Base-by-base conservation (phyloP, 2,888 invertebrate species). In the Lepidochitona cinerea region DNA sequence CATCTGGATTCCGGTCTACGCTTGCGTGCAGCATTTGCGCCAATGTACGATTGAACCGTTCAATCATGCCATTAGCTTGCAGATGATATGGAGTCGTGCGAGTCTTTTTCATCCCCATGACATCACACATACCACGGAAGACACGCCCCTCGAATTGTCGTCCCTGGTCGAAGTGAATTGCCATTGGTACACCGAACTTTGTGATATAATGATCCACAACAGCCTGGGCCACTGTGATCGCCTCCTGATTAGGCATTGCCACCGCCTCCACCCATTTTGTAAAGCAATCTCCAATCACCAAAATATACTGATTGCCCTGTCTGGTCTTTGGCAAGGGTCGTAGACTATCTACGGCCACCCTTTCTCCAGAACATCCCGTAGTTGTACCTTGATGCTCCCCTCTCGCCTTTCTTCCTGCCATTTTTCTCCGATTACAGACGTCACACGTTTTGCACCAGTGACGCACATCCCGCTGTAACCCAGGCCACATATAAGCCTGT, bases 211-310 rank as follows among this genome's bases (percentile, higher is more conserved):
- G 65, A n/a, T 72, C 70, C 2, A 77, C 70, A 18, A 79, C 54
- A 1, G 70, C 35, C 33, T 69, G 75, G 26, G 77, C 77, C 9
- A 76, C 74, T 18, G 75, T 79, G 35, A 14, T 0, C 6, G 78
- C 75, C 49, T 77, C 76, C 59, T 71, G 75, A 37, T 79, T 75
- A 35, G 59, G 26, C 52, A 80, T 71, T 9, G 77, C 64, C 41
- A 71, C 70, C 29, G 73, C 54, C 59, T 80, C 75, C 9, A 75
- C 76, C 72, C 72, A 76, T 72, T 79, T 77, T 26, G 77, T 73
- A 71, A 78, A 80, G 65, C 80, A 79, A 52, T 77, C 77, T 23
- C 37, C 53, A 18, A 80, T 41, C 7, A 79, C 75, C 37, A 71
- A 37, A 26, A 79, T 70, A 49, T 81, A 75, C 33, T 54, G 66